Evolutionary conservation across 2,113 vertebrate genomes (phyloP), one percentile per base, ranked within the genome.

Genomic region (Calonectris borealis): DNA sequence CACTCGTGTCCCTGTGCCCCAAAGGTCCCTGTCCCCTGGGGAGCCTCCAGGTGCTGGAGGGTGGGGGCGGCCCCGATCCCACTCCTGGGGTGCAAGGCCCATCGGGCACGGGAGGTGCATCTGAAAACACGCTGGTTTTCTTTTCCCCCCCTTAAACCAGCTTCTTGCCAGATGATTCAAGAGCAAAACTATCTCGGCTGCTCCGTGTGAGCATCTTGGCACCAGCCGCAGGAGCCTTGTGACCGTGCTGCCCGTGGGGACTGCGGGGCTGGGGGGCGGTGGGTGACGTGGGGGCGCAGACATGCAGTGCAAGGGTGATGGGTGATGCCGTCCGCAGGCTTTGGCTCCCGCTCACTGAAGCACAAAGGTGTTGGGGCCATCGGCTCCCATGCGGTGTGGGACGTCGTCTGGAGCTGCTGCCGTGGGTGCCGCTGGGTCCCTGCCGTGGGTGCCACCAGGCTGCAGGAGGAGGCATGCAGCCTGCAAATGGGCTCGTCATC

Each of bases 111-210:
- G 22, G 40, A 66, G 58, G n/a, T 21, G 32, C 16, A 11, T 79
- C 75, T 8, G 86, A 24, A 44, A 89, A 60, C n/a, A 0, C 13
- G 0, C 48, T 6, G 9, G 6, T 11, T 6, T 94, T 64, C 73
- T 70, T n/a, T 5, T 13, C 18, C 26, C 22, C 26, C 36, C 16
- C 21, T 44, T 34, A 38, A 68, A 57, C 16, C 65, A 81, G 34
- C 9, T 94, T 61, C 75, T 88, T 96, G 87, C 90, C 95, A 93
- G 94, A 94, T 96, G 93, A 96, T 96, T 73, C 92, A 96, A 96
- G 94, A 94, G 52, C 90, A 82, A 94, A 96, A 95, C 89, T 87
- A 96, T 97, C 96, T 82, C 26, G 4, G 84, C 94, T 2, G 89
- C 77, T 87, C 62, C 10, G 27, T 89, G 94, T 92, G 86, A 92